phyloP scores from a whole-genome alignment of 1,140 invertebrate species.

The Lordiphosa stackelbergi region DNA sequence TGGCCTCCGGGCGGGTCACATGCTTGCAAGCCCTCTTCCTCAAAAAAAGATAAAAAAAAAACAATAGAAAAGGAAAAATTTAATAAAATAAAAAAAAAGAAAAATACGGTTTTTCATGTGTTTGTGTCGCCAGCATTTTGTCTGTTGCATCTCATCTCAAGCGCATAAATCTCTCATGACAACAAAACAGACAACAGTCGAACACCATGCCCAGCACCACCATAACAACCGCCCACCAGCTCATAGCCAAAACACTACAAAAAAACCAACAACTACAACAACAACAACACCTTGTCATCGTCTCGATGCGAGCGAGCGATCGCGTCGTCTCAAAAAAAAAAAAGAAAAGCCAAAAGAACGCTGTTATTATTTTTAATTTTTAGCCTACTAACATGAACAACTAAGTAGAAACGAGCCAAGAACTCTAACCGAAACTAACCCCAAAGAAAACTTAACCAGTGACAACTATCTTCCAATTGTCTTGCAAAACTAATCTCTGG shows the following conservation, averaged over 20 bases:
- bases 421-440: conserved; percentile 11
- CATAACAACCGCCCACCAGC: conserved; percentile 29
- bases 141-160: conserved; percentile 55
- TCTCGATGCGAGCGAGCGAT: conserved; percentile 18
- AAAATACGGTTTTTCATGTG: conserved; percentile 24
- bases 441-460: conserved; percentile 23
- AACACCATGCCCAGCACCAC: conserved; percentile 24
- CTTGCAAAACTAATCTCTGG: conserved; percentile 34
- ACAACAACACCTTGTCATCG: conserved; percentile 19
- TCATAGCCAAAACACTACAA: conserved; percentile 34
- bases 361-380: conserved; percentile 76
- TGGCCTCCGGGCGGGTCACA: conserved; percentile 9
- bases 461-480: conserved; percentile 13
- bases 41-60: too few relatives aligned
- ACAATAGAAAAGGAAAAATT: not conserved
- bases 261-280: conserved; percentile 10
- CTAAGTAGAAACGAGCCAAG: conserved; percentile 3
- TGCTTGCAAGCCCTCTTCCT: too few relatives aligned
- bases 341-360: conserved; percentile 30
- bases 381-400: conserved; percentile 36
- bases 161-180: conserved; percentile 49
- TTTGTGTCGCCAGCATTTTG: conserved; percentile 53
- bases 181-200: conserved; percentile 32
- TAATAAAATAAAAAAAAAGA: not conserved
- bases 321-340: conserved; percentile 21